A percentile compares a stretch with the other conserved stretches of the same genome.
Conservation (phyloP, 30 jellyfish, hydroid and myxozoan genomes). For the Aurelia sp. region DNA sequence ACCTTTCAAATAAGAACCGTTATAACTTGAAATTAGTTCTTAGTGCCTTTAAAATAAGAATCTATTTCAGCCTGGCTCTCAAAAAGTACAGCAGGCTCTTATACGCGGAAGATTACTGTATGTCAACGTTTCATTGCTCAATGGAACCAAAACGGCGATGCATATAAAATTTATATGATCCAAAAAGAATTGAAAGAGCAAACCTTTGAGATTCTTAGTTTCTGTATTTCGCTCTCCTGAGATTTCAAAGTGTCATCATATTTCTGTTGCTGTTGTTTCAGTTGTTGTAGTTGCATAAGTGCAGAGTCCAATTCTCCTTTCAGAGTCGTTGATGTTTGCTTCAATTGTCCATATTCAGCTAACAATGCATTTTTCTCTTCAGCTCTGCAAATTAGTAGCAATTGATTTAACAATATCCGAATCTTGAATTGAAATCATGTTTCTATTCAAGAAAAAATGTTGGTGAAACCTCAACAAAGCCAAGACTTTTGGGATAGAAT, state of each 20-base stretch:
- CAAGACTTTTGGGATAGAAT: no score
- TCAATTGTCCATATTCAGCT: conserved; percentile 76
- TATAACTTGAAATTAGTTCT: no score
- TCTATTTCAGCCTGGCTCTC: no score
- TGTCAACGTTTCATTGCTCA: no score
- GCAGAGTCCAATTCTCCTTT: conserved; percentile 77
- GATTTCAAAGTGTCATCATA: conserved; percentile 60
- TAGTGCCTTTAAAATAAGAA: no score
- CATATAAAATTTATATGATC: not conserved
- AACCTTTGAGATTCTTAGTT: conserved; percentile 72
- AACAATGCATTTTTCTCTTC: conserved; percentile 87
- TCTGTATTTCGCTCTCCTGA: conserved; percentile 68
- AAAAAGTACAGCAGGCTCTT: no score
- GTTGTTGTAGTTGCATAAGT: conserved; percentile 65
- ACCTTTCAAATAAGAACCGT: no score
- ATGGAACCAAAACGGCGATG: no score
- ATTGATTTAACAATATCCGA: not conserved
- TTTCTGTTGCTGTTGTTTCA: conserved; percentile 68
- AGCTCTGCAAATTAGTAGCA: conserved; percentile 30
- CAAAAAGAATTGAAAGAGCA: conserved; percentile 6
- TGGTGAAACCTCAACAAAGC: no score
- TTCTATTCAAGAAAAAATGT: no score
- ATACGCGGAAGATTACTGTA: no score
- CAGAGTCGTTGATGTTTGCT: conserved; percentile 41
- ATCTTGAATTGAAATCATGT: no score